A percentile compares a stretch with the other conserved stretches of the same genome.
Conservation (phyloP, 2,888 invertebrate species). For the Laothoe populi region DNA sequence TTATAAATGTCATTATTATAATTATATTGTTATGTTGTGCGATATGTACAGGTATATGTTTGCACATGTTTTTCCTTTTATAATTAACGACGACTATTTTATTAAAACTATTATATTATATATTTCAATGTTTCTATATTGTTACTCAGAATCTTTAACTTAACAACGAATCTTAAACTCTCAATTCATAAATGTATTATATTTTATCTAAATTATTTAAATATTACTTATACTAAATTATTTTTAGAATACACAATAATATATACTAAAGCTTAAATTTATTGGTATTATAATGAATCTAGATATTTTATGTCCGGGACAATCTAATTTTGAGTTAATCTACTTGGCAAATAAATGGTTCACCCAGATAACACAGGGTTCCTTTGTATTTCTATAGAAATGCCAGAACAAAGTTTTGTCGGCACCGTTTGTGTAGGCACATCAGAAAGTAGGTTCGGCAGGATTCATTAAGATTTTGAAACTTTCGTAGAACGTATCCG, state of each 20-base stretch:
- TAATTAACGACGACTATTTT: background rate
- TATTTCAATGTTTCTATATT: background rate
- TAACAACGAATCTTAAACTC: no score
- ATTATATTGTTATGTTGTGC: background rate
- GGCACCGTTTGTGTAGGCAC: background rate
- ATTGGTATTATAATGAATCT: no score
- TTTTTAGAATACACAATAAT: no score
- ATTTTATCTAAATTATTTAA: no score
- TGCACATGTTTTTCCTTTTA: background rate
- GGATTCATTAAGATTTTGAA: background rate
- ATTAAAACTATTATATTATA: background rate
- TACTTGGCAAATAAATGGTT: background rate
- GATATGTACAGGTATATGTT: background rate
- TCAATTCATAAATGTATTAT: no score
- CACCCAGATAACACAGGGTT: background rate
- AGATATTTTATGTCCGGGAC: no score
- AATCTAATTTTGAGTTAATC: background rate
- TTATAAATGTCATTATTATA: background rate
- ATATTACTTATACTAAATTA: no score
- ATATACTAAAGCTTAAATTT: no score
- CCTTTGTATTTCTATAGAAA: constrained; percentile 16
- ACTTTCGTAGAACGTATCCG: no score
- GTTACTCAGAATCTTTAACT: background rate
- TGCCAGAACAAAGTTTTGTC: constrained; percentile 12
- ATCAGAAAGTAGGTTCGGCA: background rate